Evolutionary conservation across 1,140 invertebrate genomes (phyloP).

Genomic region (Bombus consobrinus): DNA sequence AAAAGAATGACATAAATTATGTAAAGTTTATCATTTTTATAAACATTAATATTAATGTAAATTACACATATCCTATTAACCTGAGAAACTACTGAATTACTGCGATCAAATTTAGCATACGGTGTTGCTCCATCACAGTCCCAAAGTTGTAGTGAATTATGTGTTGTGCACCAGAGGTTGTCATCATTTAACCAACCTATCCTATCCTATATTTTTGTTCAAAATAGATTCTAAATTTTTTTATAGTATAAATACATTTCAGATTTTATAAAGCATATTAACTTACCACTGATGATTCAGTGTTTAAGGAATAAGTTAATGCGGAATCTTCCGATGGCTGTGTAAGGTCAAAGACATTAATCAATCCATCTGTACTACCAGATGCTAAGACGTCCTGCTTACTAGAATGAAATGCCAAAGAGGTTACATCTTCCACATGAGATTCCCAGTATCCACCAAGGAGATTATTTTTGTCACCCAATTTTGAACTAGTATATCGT

Average conservation of each 20-base stretch:
- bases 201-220: conserved; percentile 75
- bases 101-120: conserved; percentile 83
- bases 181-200: conserved; percentile 81
- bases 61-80: conserved; percentile 52
- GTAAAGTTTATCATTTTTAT: not conserved
- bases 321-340: conserved; percentile 92
- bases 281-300: conserved; percentile 90
- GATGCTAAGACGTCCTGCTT: conserved; percentile 88
- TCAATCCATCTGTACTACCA: conserved; percentile 92
- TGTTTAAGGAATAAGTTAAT: conserved; percentile 90
- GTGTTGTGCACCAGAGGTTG: conserved; percentile 86
- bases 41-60: not conserved
- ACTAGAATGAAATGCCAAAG: conserved; percentile 90
- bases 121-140: conserved; percentile 85
- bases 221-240: conserved; percentile 29
- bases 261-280: not conserved
- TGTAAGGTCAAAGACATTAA: conserved; percentile 93
- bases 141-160: conserved; percentile 90
- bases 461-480: conserved; percentile 82
- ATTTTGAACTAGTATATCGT: conserved; percentile 79
- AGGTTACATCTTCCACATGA: conserved; percentile 92
- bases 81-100: conserved; percentile 70
- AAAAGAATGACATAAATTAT: conserved; percentile 65
- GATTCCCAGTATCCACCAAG: conserved; percentile 94
- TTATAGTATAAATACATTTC: not conserved